phyloP scores from a whole-genome alignment of 2,888 invertebrate species.

The Ormyrus rosae region DNA sequence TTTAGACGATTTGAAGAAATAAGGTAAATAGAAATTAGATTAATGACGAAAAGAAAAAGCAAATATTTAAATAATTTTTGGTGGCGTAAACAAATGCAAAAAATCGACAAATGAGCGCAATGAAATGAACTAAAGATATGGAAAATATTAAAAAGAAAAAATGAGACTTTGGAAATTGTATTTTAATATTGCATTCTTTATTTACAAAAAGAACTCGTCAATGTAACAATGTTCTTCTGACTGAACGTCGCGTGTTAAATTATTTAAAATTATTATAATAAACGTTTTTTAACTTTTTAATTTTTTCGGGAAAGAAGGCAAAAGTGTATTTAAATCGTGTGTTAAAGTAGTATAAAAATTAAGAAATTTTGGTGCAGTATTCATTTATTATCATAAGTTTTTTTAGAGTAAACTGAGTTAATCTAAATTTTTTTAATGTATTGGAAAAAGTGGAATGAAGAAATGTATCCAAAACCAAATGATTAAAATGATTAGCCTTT shows the following conservation, averaged over 20 bases:
- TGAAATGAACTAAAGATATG: too few species aligned
- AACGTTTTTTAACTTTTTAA: background rate
- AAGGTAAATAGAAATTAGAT: constrained; percentile 13
- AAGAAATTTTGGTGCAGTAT: too few species aligned
- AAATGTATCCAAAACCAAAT: background rate
- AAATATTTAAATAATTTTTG: constrained; percentile 17
- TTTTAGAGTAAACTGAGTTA: too few species aligned
- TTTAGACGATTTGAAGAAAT: constrained; percentile 44
- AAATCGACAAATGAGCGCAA: too few species aligned
- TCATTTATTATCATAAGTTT: too few species aligned
- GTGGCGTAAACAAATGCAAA: background rate
- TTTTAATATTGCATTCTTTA: constrained; percentile 40
- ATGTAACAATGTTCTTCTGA: background rate
- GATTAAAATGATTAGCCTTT: background rate
- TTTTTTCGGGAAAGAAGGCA: background rate
- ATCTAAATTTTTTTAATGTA: too few species aligned
- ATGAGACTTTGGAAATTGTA: constrained; percentile 18
- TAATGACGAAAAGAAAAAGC: background rate
- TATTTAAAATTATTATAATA: background rate
- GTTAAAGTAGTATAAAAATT: background rate
- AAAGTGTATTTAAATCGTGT: background rate
- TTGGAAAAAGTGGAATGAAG: too few species aligned
- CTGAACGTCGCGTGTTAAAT: background rate
- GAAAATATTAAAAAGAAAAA: background rate
- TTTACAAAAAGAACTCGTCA: background rate